Conservation (phyloP, 1,140 invertebrate species). For the Macrocentrus cingulum region DNA sequence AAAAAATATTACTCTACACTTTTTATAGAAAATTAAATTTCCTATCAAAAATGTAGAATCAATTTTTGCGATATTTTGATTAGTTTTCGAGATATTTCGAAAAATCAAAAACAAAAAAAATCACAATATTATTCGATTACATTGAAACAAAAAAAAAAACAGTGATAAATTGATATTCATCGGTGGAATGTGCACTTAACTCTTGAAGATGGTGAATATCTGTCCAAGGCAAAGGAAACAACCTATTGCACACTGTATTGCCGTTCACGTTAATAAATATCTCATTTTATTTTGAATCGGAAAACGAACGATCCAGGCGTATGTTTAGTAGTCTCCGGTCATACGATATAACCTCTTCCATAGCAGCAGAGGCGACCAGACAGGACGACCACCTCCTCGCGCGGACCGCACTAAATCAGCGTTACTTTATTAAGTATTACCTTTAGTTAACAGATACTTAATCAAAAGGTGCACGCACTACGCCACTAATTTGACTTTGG, state of each 20-base stretch:
- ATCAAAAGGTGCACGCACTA: slow-evolving; percentile 60
- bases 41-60: too few relatives aligned
- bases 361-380: neutral
- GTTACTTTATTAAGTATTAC: slow-evolving; percentile 63
- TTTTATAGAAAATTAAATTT: too few relatives aligned
- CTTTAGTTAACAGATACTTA: slow-evolving; percentile 62
- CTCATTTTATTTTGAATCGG: slow-evolving; percentile 59
- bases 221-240: slow-evolving; percentile 1
- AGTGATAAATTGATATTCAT: too few relatives aligned
- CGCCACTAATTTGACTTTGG: slow-evolving; percentile 62
- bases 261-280: slow-evolving; percentile 52
- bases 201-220: slow-evolving; percentile 11
- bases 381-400: slow-evolving; percentile 20
- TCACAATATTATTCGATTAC: too few relatives aligned
- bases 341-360: too few relatives aligned
- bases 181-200: too few relatives aligned
- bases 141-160: too few relatives aligned
- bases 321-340: too few relatives aligned
- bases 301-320: slow-evolving; percentile 52
- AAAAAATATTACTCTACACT: too few relatives aligned
- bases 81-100: too few relatives aligned
- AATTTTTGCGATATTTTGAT: too few relatives aligned
- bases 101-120: too few relatives aligned
- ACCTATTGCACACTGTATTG: slow-evolving; percentile 16
- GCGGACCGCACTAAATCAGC: slow-evolving; percentile 54